Conservation (phyloP, 92 coral and sea anemone species). For the Phenganax subtilis region DNA sequence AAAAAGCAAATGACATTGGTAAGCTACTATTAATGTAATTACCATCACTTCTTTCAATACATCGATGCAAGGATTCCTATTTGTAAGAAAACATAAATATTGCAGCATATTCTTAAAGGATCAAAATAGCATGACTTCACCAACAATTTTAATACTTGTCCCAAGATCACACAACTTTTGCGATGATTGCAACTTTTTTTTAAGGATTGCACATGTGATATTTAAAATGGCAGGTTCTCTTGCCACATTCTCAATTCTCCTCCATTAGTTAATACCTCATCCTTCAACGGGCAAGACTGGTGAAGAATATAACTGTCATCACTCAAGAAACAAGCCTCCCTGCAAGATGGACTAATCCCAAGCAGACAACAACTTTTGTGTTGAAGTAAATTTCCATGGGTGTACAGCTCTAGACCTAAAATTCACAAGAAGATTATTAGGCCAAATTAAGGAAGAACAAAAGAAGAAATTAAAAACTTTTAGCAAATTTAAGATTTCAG, state of each 20-base stretch:
- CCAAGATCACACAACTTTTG: no score
- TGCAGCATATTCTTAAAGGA: no score
- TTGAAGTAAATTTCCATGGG: not conserved
- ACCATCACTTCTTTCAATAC: conserved; percentile 49
- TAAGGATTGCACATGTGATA: not conserved
- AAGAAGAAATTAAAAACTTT: no score
- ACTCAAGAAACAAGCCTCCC: conserved; percentile 17
- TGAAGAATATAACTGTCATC: not conserved
- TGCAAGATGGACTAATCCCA: conserved; percentile 22
- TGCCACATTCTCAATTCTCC: not conserved
- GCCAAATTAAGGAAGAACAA: no score
- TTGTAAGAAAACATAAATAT: not conserved
- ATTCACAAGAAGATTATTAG: not conserved
- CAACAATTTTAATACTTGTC: no score
- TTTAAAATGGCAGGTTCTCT: no score
- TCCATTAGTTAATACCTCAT: conserved; percentile 7
- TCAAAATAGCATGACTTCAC: no score
- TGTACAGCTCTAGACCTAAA: conserved; percentile 30
- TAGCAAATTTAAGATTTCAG: no score
- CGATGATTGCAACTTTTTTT: no score
- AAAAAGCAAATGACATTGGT: not conserved
- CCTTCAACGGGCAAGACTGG: not conserved
- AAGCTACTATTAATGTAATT: not conserved
- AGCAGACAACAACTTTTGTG: conserved; percentile 37
- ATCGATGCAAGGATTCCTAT: conserved; percentile 44